phyloP scores from a whole-genome alignment of 2,113 vertebrate genomes.

The Chinchilla lanigera region DNA sequence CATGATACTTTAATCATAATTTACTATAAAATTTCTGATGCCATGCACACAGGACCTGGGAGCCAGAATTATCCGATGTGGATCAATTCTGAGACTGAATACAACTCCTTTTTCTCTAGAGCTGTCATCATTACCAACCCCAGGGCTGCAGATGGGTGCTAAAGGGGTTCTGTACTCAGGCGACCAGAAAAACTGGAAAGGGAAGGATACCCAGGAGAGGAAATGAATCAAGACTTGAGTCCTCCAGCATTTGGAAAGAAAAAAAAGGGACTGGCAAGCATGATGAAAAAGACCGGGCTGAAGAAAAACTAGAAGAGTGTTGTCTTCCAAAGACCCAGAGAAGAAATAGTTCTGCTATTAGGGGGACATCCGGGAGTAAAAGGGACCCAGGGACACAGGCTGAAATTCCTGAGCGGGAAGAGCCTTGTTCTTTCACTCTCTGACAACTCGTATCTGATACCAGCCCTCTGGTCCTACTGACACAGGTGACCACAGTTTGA shows the following conservation, averaged over 20 bases:
- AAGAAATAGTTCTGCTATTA: not conserved
- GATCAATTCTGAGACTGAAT: not conserved
- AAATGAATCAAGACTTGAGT: not conserved
- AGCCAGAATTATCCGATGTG: constrained; percentile 75
- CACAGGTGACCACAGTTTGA: not conserved
- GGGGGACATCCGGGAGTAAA: not conserved
- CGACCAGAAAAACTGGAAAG: not conserved
- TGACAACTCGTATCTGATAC: not conserved
- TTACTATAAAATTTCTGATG: constrained; percentile 49
- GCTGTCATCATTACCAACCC: not conserved
- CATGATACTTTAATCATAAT: constrained; percentile 60
- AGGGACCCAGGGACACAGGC: not conserved
- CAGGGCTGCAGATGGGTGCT: not conserved
- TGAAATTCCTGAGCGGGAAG: not conserved
- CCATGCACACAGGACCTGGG: constrained; percentile 68
- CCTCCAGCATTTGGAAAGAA: not conserved
- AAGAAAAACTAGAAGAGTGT: not conserved
- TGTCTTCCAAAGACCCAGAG: not conserved
- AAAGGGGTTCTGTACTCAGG: not conserved
- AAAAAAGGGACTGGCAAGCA: not conserved
- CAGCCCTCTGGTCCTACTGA: not conserved
- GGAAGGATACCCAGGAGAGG: not conserved
- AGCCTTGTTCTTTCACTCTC: not conserved
- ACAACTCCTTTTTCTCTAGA: not conserved
- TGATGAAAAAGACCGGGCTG: not conserved